A percentile compares a stretch with the other conserved stretches of the same genome.
These are phyloP conservation scores for Neodiprion pinetum DNA, from an alignment of 1,140 invertebrate genomes.

Conservation along the genomic window DNA sequence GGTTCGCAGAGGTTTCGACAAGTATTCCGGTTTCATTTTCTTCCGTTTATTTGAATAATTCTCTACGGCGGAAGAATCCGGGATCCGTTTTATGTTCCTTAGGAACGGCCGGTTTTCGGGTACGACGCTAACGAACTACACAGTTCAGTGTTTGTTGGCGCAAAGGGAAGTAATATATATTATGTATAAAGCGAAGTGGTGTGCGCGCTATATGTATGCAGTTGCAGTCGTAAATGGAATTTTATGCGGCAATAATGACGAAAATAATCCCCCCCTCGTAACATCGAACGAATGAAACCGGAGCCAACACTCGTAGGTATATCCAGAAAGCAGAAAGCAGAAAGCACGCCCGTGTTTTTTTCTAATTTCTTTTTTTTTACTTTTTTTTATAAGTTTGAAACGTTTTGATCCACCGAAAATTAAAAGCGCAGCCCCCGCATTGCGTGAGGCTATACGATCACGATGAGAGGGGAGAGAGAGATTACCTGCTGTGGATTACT, in stretches of 20 bases:
- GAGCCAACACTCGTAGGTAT: too few species aligned
- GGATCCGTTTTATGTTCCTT: too few species aligned
- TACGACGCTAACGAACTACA: too few species aligned
- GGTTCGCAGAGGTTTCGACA: too few species aligned
- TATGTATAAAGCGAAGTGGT: background rate
- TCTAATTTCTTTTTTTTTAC: background rate
- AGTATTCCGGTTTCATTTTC: too few species aligned
- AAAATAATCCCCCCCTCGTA: slow-evolving; percentile 18
- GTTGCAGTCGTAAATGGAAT: slow-evolving; percentile 24
- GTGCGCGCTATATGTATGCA: background rate
- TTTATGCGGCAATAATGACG: slow-evolving; percentile 34
- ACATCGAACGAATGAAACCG: background rate
- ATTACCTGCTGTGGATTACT: background rate
- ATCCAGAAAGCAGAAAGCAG: too few species aligned
- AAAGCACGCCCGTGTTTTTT: background rate
- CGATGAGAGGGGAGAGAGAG: background rate
- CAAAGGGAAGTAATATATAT: background rate
- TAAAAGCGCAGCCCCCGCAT: background rate
- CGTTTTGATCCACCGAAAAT: background rate
- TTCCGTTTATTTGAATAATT: too few species aligned
- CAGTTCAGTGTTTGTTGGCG: too few species aligned
- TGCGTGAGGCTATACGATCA: too few species aligned
- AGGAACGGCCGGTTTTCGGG: too few species aligned
- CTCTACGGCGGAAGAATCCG: too few species aligned
- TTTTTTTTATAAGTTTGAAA: background rate